Evolutionary conservation across 2,113 vertebrate genomes (phyloP).

Genomic region (Xenopus laevis): DNA sequence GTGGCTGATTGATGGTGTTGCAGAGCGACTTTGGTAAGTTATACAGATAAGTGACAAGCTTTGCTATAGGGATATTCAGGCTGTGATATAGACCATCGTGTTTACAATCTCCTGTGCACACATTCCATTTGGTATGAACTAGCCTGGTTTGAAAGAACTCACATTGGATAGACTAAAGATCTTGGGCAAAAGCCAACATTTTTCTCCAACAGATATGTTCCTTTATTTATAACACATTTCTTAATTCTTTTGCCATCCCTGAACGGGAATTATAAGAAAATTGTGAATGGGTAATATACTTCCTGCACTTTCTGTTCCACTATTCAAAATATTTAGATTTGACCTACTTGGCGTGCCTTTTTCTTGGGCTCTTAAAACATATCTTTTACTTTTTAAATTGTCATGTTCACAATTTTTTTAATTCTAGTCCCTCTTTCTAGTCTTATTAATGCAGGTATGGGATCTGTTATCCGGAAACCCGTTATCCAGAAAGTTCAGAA

Average conservation of each 20-base stretch:
- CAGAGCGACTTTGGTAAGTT: no score
- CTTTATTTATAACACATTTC: constrained; percentile 34
- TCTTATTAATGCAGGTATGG: no score
- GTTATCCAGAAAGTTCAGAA: no score
- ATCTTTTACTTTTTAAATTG: no score
- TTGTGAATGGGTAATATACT: constrained; percentile 11
- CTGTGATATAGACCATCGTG: constrained; percentile 4
- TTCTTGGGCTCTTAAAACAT: no score
- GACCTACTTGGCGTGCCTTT: no score
- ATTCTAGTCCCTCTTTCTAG: no score
- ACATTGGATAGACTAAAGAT: constrained; percentile 21
- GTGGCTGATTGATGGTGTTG: no score
- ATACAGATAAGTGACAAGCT: no score
- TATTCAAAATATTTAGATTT: background rate
- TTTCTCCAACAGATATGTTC: constrained; percentile 18
- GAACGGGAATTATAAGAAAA: constrained; percentile 8
- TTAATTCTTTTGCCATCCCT: constrained; percentile 24
- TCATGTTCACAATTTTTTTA: no score
- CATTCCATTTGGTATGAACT: constrained; percentile 14
- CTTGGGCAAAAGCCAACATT: constrained; percentile 20
- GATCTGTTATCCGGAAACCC: no score
- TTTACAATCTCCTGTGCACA: constrained; percentile 29
- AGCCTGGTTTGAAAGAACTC: constrained; percentile 15
- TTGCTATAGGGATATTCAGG: background rate
- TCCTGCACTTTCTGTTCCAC: background rate